These are phyloP conservation scores for Ellobius talpinus DNA, from an alignment of 2,113 vertebrate species.

Conservation along the genomic window DNA sequence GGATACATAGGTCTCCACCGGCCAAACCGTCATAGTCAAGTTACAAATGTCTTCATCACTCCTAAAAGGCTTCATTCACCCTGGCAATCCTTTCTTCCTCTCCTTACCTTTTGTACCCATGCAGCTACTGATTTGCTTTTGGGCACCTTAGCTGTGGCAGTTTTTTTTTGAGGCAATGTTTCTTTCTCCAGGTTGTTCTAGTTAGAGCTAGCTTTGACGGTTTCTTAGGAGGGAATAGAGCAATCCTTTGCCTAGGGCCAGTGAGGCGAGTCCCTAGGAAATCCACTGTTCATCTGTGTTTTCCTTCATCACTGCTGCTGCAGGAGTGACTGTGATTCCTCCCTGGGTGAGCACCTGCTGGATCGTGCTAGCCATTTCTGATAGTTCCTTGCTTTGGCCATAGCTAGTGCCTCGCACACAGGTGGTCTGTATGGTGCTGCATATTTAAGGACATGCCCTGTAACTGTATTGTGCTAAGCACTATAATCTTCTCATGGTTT, in stretches of 20 bases:
- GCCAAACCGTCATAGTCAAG: not conserved
- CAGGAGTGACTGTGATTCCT: constrained; percentile 10
- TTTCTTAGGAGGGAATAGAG: not conserved
- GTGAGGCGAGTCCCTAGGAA: not conserved
- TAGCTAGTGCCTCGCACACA: not conserved
- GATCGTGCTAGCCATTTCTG: not conserved
- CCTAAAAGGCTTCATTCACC: not conserved
- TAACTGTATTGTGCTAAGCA: constrained; percentile 59
- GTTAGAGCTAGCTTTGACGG: constrained; percentile 5
- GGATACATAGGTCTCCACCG: not conserved
- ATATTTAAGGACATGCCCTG: not conserved
- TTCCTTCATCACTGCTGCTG: not conserved
- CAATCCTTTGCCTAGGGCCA: not conserved
- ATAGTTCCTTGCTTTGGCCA: not conserved
- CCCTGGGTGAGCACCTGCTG: not conserved
- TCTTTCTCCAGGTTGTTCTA: not conserved
- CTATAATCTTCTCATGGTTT: constrained; percentile 7
- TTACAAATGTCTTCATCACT: not conserved
- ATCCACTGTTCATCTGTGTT: not conserved
- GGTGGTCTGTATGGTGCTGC: not conserved
- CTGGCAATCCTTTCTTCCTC: not conserved
- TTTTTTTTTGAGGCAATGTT: not conserved
- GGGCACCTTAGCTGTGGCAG: not conserved
- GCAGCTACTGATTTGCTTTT: not conserved
- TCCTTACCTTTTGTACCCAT: not conserved